Conservation (phyloP, 1,140 invertebrate species). For the Eriosoma lanigerum region DNA sequence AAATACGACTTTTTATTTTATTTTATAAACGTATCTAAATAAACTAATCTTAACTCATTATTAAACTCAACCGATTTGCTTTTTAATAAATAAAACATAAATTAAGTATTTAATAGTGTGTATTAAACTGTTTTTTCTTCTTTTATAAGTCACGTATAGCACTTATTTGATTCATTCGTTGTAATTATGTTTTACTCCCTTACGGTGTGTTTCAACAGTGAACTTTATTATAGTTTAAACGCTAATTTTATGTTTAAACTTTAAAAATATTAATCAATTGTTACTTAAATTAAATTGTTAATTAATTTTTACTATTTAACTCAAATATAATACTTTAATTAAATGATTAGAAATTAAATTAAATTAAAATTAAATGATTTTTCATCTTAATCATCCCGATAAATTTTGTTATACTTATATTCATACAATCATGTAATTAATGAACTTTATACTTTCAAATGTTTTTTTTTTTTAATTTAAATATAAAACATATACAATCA, state of each 20-base stretch:
- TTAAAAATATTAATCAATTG: not conserved
- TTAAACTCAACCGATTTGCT: not conserved
- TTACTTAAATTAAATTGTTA: not conserved
- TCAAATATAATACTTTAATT: not conserved
- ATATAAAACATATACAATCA: too few relatives aligned
- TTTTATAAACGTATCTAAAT: too few relatives aligned
- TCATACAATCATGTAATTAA: not conserved
- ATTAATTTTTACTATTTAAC: not conserved
- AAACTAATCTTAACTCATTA: too few relatives aligned
- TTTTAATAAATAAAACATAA: not conserved
- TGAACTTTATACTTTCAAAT: not conserved
- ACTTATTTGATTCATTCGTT: not conserved
- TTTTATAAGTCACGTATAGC: not conserved
- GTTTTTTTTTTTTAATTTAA: too few relatives aligned
- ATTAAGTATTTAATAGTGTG: not conserved
- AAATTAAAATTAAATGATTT: too few relatives aligned
- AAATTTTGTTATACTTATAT: not conserved
- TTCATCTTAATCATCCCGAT: not conserved
- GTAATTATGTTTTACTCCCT: not conserved
- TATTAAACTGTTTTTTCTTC: not conserved
- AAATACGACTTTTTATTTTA: too few relatives aligned
- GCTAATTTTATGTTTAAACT: not conserved
- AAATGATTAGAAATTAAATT: not conserved
- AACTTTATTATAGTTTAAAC: not conserved
- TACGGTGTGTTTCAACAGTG: not conserved